These are phyloP conservation scores for Pachypeltis micranthus DNA, from an alignment of 1,140 invertebrate species.

Conservation along the genomic window DNA sequence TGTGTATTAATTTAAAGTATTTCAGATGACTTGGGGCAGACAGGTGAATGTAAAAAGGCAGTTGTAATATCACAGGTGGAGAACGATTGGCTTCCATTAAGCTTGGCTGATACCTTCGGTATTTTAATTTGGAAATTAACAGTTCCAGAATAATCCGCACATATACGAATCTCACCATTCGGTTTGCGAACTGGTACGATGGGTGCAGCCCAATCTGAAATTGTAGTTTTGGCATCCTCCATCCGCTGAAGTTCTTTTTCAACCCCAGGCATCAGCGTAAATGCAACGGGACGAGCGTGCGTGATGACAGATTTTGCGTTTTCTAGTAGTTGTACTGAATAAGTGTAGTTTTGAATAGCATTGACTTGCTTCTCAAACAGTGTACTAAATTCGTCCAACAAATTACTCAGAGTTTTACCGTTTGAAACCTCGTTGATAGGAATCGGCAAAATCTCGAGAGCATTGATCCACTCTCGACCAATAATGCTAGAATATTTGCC, in stretches of 20 bases:
- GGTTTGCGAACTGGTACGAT: constrained; percentile 39
- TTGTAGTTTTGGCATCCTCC: constrained; percentile 30
- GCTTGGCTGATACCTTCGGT: neutral
- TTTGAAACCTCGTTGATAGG: neutral
- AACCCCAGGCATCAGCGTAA: neutral
- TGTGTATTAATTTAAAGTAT: neutral
- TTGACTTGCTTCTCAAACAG: neutral
- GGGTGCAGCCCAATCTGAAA: constrained; percentile 39
- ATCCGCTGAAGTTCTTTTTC: constrained; percentile 31
- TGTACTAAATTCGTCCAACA: neutral
- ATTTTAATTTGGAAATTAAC: constrained; percentile 29
- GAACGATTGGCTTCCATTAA: neutral
- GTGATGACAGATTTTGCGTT: neutral
- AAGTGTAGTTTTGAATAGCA: neutral
- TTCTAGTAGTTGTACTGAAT: neutral
- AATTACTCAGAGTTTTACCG: neutral
- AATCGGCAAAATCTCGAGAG: neutral
- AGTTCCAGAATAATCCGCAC: constrained; percentile 39
- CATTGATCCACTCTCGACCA: constrained; percentile 1
- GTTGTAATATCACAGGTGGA: neutral
- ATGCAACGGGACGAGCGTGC: neutral
- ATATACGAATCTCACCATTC: constrained; percentile 37
- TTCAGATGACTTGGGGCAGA: neutral
- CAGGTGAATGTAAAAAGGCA: neutral
- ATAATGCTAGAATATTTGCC: neutral